Percentiles rank a stretch among this genome's conserved stretches.
Evolutionary conservation across 2,113 vertebrate species (phyloP).

Genomic region (Rallus limicola): DNA sequence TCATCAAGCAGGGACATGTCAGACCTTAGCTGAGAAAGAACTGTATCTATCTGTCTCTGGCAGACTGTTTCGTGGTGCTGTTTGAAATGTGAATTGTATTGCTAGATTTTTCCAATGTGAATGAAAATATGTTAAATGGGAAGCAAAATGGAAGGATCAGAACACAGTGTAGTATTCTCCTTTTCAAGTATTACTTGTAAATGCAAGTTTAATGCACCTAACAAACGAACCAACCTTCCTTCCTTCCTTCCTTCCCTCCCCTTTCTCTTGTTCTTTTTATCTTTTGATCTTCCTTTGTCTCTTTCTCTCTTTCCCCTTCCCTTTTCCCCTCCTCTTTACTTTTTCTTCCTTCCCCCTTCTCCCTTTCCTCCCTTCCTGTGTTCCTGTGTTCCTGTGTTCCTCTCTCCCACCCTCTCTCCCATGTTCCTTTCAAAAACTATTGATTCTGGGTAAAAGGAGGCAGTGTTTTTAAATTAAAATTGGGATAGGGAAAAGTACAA

Average conservation of each 20-base stretch:
- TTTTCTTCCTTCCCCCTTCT: neutral
- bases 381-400: neutral
- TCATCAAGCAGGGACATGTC: conserved; percentile 21
- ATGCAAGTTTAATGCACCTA: neutral
- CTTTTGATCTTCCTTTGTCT: neutral
- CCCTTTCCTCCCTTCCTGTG: no score
- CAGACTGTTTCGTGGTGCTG: neutral
- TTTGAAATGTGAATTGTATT: neutral
- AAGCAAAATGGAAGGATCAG: neutral
- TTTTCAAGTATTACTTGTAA: neutral
- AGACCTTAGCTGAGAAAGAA: conserved; percentile 18
- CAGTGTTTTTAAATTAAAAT: neutral
- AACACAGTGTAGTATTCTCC: neutral
- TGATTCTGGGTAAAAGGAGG: neutral
- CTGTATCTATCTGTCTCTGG: neutral
- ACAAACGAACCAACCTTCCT: no score
- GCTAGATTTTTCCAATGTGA: conserved; percentile 6
- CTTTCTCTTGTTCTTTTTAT: no score
- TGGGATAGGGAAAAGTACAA: neutral
- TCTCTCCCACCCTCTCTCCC: neutral
- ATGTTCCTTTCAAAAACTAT: neutral
- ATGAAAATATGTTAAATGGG: conserved; percentile 1
- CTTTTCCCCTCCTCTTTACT: accelerated
- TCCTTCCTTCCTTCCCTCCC: no score
- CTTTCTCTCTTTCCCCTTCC: no score